phyloP scores from a whole-genome alignment of 2,113 vertebrate genomes.

The Fulmarus glacialis region DNA sequence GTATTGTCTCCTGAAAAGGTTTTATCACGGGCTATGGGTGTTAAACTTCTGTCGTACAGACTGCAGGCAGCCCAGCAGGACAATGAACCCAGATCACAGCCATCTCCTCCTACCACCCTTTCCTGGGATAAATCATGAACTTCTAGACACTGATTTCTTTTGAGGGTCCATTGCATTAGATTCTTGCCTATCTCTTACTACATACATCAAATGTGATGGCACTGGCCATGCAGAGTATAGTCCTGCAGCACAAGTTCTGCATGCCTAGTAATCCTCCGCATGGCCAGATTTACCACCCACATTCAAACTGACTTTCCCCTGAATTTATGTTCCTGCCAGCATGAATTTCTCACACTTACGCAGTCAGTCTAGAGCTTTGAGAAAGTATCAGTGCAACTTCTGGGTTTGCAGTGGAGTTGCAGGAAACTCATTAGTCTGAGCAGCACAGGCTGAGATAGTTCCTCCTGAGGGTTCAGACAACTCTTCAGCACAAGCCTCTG shows the following conservation, averaged over 20 bases:
- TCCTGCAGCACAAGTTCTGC: background rate
- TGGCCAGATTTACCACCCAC: background rate
- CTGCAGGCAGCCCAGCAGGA: background rate
- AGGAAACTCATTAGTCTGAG: background rate
- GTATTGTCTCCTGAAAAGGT: background rate
- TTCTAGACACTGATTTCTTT: background rate
- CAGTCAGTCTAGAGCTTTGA: background rate
- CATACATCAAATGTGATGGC: background rate
- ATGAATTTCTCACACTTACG: background rate
- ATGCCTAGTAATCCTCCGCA: background rate
- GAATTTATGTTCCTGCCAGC: background rate
- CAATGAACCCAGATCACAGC: background rate
- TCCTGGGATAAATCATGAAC: background rate
- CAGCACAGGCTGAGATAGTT: background rate
- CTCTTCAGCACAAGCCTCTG: background rate
- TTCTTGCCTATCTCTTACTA: background rate
- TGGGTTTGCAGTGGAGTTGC: background rate
- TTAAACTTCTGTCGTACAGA: background rate
- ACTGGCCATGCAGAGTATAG: background rate
- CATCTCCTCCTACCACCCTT: background rate
- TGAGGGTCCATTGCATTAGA: background rate
- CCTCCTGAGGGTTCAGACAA: background rate
- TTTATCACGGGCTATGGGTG: fast-evolving
- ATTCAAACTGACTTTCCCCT: background rate
- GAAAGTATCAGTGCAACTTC: background rate